Percentiles rank a stretch among this genome's conserved stretches.
phyloP scores from a whole-genome alignment of 1,140 invertebrate genomes.

The Drosophila parvula region DNA sequence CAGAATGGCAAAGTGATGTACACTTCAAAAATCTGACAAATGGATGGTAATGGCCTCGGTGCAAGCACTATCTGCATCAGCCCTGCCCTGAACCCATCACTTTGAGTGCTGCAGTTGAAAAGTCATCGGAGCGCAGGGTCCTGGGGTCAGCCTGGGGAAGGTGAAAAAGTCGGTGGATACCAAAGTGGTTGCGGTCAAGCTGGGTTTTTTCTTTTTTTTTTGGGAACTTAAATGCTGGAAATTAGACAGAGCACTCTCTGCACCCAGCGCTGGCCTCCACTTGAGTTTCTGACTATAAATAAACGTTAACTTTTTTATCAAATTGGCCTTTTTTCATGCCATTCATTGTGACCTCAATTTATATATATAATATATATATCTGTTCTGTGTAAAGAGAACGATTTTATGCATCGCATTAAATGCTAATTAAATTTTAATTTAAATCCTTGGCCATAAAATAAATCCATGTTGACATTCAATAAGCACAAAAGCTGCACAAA shows the following conservation, averaged over 20 bases:
- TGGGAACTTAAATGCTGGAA: conserved; percentile 36
- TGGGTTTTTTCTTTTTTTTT: no score
- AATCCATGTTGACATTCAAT: conserved; percentile 42
- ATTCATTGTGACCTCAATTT: conserved; percentile 23
- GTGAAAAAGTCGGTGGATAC: conserved; percentile 25
- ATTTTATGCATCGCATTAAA: conserved; percentile 30
- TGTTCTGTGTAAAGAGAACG: background rate
- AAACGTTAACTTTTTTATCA: conserved; percentile 1
- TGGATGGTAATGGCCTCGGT: conserved; percentile 41
- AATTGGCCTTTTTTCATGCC: conserved; percentile 10
- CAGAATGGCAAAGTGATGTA: conserved; percentile 54
- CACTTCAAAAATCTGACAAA: conserved; percentile 56
- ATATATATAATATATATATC: conserved; percentile 17
- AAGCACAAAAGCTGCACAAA: conserved; percentile 18
- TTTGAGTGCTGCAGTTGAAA: conserved; percentile 38
- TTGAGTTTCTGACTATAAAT: conserved; percentile 21
- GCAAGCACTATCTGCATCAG: conserved; percentile 7
- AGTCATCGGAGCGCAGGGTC: conserved; percentile 31
- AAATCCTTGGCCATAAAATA: conserved; percentile 31
- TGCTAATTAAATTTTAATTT: conserved; percentile 50
- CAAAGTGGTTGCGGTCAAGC: conserved; percentile 40
- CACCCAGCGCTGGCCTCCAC: background rate
- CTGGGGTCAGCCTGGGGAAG: conserved; percentile 4
- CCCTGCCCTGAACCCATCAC: background rate
- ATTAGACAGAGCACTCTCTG: conserved; percentile 4